Conservation (phyloP, 2,888 invertebrate species). For the Pandemis heparana region DNA sequence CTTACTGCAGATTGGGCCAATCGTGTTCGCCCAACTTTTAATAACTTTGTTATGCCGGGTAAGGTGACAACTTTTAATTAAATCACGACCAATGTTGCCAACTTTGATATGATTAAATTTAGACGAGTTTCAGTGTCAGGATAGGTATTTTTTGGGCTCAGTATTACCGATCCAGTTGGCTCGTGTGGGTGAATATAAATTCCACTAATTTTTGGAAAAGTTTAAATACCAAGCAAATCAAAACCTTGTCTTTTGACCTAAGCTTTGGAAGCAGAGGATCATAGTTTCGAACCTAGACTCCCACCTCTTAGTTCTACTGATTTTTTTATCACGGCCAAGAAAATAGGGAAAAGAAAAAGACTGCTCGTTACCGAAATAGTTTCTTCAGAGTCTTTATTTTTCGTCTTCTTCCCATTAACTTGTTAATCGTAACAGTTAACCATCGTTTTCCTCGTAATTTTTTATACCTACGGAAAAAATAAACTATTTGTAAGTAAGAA, state of each 20-base stretch:
- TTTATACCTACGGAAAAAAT: neutral
- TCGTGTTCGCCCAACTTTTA: slow-evolving; percentile 36
- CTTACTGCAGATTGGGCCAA: slow-evolving; percentile 30
- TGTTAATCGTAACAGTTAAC: neutral
- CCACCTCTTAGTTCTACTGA: too few species aligned
- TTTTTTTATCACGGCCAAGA: too few species aligned
- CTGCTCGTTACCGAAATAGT: neutral
- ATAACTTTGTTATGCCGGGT: slow-evolving; percentile 34
- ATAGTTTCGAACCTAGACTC: too few species aligned
- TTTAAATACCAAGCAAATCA: neutral
- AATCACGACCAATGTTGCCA: slow-evolving; percentile 26
- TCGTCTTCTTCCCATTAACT: neutral
- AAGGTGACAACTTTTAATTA: slow-evolving; percentile 43
- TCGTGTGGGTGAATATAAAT: neutral
- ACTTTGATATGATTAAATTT: slow-evolving; percentile 28
- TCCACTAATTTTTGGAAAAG: neutral
- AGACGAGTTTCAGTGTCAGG: neutral
- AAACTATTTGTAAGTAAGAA: too few species aligned
- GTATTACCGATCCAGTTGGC: neutral
- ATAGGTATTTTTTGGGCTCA: neutral
- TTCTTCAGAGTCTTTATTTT: neutral
- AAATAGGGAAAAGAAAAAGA: neutral
- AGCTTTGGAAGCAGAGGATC: too few species aligned
- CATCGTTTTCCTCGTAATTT: neutral
- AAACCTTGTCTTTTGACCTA: too few species aligned